Evolutionary conservation across 2,797 vertebrate genomes (phyloP), one percentile per base, ranked within the genome.

Genomic region (Anguilla pacifica): DNA sequence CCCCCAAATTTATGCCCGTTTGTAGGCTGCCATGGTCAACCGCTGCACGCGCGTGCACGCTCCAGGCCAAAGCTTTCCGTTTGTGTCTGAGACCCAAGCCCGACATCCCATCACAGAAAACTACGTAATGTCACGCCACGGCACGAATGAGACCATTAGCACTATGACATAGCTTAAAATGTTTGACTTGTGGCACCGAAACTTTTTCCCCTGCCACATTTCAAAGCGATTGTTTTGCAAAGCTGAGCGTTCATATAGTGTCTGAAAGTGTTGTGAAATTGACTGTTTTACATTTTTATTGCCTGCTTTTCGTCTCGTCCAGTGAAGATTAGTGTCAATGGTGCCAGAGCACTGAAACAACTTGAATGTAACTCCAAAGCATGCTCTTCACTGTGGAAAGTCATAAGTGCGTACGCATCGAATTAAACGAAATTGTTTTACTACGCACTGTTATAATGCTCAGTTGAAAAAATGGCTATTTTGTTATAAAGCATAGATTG

Each of bases 221-320:
- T 83, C 15, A 53, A 49, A 35, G 3, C 25, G n/a, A 61, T 87
- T 79, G 17, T 19, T 83, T 67, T 35, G 49, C 28, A 84, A 57
- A 57, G 82, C n/a, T 55, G 25, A 84, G 82, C 31, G 51, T 57
- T 64, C 59, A 35, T 83, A 28, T n/a, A 19, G 53, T 46, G 55
- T 59, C 74, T 53, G 86, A 25, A 28, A 61, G 39, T 84, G 86
- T 46, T 9, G 28, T 55, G 46, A 72, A 84, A 84, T 84, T 31
- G 43, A 46, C 81, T 55, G 35, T 87, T 87, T 72, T 70, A 67
- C 61, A 87, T 87, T 70, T 70, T 84, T 67, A 87, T 87, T 70
- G 11, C 46, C 43, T 64, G 22, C 39, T 25, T 61, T 43, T 87
- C 39, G 13, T 55, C 57, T 53, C n/a, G 81, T 84, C 51, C 82